These are phyloP conservation scores for Piscicola geometra DNA, from an alignment of 2,888 invertebrate species.

Conservation along the genomic window DNA sequence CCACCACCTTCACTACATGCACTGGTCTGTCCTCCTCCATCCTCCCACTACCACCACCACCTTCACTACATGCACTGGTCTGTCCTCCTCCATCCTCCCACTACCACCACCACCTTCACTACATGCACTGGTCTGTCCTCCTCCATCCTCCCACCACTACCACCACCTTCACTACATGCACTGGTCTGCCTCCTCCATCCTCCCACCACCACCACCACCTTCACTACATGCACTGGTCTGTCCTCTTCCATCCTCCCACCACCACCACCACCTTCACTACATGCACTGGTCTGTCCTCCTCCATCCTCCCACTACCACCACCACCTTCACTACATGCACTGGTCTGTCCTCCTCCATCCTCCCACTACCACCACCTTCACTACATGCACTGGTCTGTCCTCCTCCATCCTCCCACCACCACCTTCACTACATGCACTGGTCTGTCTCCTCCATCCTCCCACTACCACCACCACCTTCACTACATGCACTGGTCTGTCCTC, in stretches of 20 bases:
- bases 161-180: neutral
- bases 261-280: conserved; percentile 32
- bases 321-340: neutral
- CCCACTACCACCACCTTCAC: neutral
- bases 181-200: no score
- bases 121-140: neutral
- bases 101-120: neutral
- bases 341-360: neutral
- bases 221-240: neutral
- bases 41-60: neutral
- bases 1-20: neutral
- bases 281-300: conserved; percentile 73
- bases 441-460: neutral
- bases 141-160: neutral
- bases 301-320: neutral
- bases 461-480: neutral
- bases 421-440: no score
- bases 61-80: neutral
- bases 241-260: conserved; percentile 1
- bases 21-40: neutral
- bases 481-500: neutral
- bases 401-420: neutral
- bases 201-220: conserved; percentile 11
- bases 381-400: neutral
- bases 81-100: neutral